Evolutionary conservation across 2,888 invertebrate genomes (phyloP).

Genomic region (Thysanoteuthis rhombus): DNA sequence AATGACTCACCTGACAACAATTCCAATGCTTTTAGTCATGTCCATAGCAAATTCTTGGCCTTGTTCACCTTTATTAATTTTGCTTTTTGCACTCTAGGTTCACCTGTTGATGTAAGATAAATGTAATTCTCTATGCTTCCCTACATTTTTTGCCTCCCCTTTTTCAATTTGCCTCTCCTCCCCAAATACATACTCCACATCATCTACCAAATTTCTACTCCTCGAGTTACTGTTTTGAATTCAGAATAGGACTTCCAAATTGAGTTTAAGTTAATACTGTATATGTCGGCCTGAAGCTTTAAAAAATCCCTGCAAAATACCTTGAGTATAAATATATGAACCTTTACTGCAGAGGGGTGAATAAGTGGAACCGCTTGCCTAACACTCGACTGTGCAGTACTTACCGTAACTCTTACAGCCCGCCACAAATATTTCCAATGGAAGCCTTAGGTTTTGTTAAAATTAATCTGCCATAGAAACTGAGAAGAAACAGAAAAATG

Average conservation of each 20-base stretch:
- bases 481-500: too few relatives aligned
- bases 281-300: too few relatives aligned
- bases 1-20: not conserved
- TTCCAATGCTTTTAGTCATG: not conserved
- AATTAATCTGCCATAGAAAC: too few relatives aligned
- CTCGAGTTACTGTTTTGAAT: not conserved
- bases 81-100: slow-evolving; percentile 79
- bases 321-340: too few relatives aligned
- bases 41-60: not conserved
- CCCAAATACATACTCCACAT: not conserved
- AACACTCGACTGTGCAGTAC: too few relatives aligned
- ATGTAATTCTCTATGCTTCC: not conserved
- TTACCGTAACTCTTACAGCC: too few relatives aligned
- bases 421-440: too few relatives aligned
- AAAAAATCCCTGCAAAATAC: too few relatives aligned
- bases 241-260: not conserved
- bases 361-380: too few relatives aligned
- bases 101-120: slow-evolving; percentile 46
- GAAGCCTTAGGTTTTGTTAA: too few relatives aligned
- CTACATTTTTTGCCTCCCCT: not conserved
- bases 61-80: slow-evolving; percentile 67
- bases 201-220: not conserved
- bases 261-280: not conserved
- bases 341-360: too few relatives aligned
- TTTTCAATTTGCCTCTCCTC: not conserved